phyloP scores from a whole-genome alignment of 64 coral and sea anemone species.

The Montipora cactus region DNA sequence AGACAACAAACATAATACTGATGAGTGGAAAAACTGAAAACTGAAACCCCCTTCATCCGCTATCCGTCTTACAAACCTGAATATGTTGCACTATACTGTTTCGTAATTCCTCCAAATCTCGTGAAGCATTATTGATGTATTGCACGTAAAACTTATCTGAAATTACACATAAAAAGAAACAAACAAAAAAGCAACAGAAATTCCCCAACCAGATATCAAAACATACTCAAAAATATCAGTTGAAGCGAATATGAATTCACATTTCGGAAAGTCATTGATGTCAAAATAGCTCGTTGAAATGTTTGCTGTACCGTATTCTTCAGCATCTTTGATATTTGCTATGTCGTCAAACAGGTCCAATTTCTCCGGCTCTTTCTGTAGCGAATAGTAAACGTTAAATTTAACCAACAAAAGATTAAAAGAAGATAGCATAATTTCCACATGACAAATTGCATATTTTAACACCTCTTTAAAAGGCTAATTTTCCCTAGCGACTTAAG shows the following conservation, averaged over 20 bases:
- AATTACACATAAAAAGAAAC: neutral
- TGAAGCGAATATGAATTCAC: neutral
- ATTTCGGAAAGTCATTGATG: neutral
- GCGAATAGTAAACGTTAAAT: neutral
- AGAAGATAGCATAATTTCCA: neutral
- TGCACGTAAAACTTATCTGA: constrained; percentile 81
- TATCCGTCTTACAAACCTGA: neutral
- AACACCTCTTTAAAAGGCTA: neutral
- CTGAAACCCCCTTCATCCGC: too few species aligned
- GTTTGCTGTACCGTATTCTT: constrained; percentile 40
- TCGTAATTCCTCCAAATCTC: constrained; percentile 40
- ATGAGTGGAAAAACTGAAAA: neutral
- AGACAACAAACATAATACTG: neutral
- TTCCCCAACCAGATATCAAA: neutral
- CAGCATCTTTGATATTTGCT: constrained; percentile 23
- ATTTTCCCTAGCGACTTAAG: too few species aligned
- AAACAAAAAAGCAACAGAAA: neutral
- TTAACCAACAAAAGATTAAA: too few species aligned
- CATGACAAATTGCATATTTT: neutral
- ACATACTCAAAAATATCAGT: too few species aligned
- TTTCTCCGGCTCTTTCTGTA: constrained; percentile 17
- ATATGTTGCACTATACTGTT: constrained; percentile 26
- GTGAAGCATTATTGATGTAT: constrained; percentile 59
- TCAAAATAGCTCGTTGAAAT: neutral
- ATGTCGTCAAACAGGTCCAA: constrained; percentile 10